Conservation (phyloP, 2,797 vertebrate genomes). For the Myotis vivesi region DNA sequence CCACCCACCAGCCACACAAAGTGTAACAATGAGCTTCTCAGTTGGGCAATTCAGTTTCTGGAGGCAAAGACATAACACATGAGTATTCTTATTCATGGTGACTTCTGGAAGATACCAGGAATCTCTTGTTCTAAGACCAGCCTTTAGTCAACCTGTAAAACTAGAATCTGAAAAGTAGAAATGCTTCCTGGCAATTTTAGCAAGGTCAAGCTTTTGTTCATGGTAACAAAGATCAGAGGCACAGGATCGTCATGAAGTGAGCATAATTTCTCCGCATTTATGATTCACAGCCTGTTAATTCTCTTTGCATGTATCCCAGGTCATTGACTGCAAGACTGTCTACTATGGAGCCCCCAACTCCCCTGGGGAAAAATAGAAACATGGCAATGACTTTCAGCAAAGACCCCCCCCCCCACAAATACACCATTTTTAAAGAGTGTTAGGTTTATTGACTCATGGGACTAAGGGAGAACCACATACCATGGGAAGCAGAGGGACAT, state of each 20-base stretch:
- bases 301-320: not conserved
- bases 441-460: not conserved
- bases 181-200: not conserved
- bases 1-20: not conserved
- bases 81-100: not conserved
- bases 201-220: not conserved
- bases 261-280: not conserved
- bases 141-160: not conserved
- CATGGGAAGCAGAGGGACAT: not conserved
- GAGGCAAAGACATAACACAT: not conserved
- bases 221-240: not conserved
- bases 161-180: not conserved
- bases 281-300: not conserved
- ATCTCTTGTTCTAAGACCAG: not conserved
- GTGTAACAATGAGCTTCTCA: not conserved
- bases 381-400: not conserved
- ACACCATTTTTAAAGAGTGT: not conserved
- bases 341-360: not conserved
- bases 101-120: not conserved
- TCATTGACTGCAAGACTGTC: not conserved
- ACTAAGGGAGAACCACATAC: not conserved
- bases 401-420: not conserved
- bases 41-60: not conserved
- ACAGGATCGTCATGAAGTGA: not conserved
- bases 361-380: not conserved